Conservation (phyloP, 2,797 vertebrate genomes). For the Gymnoscopelus braueri region DNA sequence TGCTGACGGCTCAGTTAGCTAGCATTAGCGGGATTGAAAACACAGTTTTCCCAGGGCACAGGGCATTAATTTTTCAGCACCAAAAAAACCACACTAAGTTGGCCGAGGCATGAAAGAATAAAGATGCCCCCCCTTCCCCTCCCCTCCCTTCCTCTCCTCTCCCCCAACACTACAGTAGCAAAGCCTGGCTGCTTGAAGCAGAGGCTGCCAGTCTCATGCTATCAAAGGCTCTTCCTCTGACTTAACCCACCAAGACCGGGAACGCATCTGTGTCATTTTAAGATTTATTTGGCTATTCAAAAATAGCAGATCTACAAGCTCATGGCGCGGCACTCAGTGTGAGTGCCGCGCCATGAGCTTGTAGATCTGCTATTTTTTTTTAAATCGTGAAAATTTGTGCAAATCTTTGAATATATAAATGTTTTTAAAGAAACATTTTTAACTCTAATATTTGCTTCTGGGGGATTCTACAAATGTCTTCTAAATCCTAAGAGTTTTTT, state of each 20-base stretch:
- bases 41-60: slow-evolving; percentile 49
- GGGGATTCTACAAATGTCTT: no score
- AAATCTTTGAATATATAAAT: no score
- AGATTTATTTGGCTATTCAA: no score
- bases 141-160: background rate
- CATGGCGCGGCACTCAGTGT: no score
- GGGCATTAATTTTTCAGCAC: slow-evolving; percentile 52
- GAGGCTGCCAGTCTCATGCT: slow-evolving; percentile 43
- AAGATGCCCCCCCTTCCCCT: slow-evolving; percentile 38
- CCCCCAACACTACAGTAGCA: slow-evolving; percentile 1
- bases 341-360: no score
- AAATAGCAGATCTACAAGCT: no score
- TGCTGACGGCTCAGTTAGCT: slow-evolving; percentile 28
- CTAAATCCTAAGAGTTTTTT: no score
- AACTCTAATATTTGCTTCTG: no score
- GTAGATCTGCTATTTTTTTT: no score
- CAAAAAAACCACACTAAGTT: slow-evolving; percentile 38
- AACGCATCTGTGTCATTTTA: no score
- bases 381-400: no score
- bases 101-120: slow-evolving; percentile 50
- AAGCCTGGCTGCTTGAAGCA: slow-evolving; percentile 41
- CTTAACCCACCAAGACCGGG: background rate
- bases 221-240: slow-evolving; percentile 57
- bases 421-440: no score
- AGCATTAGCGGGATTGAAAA: slow-evolving; percentile 41